Percentiles rank a stretch among this genome's conserved stretches.
These are phyloP conservation scores for Congeria kusceri DNA, from an alignment of 2,888 invertebrate species.

Conservation along the genomic window DNA sequence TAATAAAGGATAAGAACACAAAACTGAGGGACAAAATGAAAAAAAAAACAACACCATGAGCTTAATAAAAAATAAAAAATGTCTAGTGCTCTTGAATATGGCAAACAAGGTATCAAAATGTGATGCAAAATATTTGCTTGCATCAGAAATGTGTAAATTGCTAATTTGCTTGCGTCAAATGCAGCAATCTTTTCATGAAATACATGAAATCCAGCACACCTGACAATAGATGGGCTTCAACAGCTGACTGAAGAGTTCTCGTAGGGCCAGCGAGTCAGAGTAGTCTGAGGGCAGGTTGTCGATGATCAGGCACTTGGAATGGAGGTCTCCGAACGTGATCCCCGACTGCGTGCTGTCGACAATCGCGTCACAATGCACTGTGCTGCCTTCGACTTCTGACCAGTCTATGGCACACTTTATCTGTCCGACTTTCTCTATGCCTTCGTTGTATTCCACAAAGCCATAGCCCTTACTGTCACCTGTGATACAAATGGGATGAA, in stretches of 20 bases:
- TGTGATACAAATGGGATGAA: slow-evolving; percentile 72
- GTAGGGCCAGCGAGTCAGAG: slow-evolving; percentile 86
- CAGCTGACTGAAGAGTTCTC: slow-evolving; percentile 86
- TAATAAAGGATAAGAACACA: too few relatives aligned
- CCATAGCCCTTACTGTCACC: slow-evolving; percentile 87
- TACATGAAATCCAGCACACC: slow-evolving; percentile 82
- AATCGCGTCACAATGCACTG: slow-evolving; percentile 87
- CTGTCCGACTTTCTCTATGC: slow-evolving; percentile 86
- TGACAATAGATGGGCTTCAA: slow-evolving; percentile 87
- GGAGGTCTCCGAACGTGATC: slow-evolving; percentile 86
- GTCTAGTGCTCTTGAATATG: too few relatives aligned
- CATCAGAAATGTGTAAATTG: too few relatives aligned
- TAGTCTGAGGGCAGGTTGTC: slow-evolving; percentile 87
- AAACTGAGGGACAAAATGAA: too few relatives aligned
- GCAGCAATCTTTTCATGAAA: too few relatives aligned
- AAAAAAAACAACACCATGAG: too few relatives aligned
- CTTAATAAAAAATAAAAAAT: too few relatives aligned
- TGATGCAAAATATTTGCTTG: background rate
- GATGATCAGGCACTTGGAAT: slow-evolving; percentile 87
- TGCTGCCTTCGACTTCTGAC: slow-evolving; percentile 82
- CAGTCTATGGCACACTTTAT: slow-evolving; percentile 86
- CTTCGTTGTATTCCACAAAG: slow-evolving; percentile 86
- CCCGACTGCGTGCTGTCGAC: slow-evolving; percentile 84
- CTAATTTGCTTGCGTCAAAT: too few relatives aligned
- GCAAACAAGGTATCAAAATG: background rate